Percentiles rank a stretch among this genome's conserved stretches.
Conservation (phyloP, 2,888 invertebrate species). For the Lissocephala sabroskyi region DNA sequence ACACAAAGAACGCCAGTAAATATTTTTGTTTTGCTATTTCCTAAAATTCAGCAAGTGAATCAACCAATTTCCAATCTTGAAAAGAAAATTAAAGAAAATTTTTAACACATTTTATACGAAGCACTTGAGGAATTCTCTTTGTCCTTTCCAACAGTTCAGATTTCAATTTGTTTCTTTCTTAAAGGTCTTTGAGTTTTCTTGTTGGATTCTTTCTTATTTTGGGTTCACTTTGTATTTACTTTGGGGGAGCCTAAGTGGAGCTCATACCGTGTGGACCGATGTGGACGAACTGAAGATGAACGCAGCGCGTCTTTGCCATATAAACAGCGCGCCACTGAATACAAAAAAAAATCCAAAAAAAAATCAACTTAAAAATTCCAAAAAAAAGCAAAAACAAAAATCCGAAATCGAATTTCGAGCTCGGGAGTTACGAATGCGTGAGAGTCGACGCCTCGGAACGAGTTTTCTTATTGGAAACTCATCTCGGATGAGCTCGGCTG, state of each 20-base stretch:
- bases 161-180: constrained; percentile 5
- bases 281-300: constrained; percentile 73
- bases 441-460: constrained; percentile 28
- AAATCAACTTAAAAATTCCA: constrained; percentile 15
- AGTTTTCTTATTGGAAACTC: constrained; percentile 30
- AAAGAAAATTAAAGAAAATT: constrained; percentile 32
- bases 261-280: constrained; percentile 72
- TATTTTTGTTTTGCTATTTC: constrained; percentile 29
- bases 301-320: constrained; percentile 71
- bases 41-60: constrained; percentile 35
- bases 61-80: constrained; percentile 55
- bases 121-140: constrained; percentile 9
- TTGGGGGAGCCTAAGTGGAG: constrained; percentile 59
- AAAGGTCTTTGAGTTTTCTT: constrained; percentile 4
- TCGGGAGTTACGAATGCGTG: too few species aligned
- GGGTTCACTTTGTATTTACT: constrained; percentile 32
- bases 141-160: too few species aligned
- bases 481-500: constrained; percentile 10
- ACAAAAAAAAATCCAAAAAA: constrained; percentile 19
- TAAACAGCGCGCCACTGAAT: constrained; percentile 63
- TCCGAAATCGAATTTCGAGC: constrained; percentile 26
- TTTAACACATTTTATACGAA: constrained; percentile 14
- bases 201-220: constrained; percentile 15
- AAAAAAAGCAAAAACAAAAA: constrained; percentile 17
- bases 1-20: constrained; percentile 65